A percentile compares a stretch with the other conserved stretches of the same genome.
phyloP scores from a whole-genome alignment of 92 coral and sea anemone species.

The Parazoanthus swiftii region DNA sequence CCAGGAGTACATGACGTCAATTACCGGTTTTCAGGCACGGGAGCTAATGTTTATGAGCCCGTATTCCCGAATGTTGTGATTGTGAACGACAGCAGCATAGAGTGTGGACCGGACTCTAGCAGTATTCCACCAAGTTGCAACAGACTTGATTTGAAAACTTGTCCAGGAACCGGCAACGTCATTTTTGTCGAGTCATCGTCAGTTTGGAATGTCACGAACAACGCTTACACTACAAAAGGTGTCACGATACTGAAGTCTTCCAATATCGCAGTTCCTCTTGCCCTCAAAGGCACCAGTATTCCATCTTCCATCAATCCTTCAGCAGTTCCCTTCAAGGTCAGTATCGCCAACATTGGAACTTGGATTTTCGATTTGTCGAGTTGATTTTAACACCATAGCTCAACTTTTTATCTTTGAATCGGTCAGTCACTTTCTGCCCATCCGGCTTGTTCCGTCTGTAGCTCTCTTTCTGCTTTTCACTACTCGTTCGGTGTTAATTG shows the following conservation, averaged over 20 bases:
- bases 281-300: constrained; percentile 57
- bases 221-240: constrained; percentile 54
- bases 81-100: constrained; percentile 39
- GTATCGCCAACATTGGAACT: neutral
- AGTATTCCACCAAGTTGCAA: constrained; percentile 64
- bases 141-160: constrained; percentile 39
- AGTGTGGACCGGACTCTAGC: constrained; percentile 19
- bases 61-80: constrained; percentile 52
- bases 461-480: neutral
- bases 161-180: constrained; percentile 39
- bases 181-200: constrained; percentile 58
- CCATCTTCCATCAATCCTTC: constrained; percentile 26
- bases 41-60: constrained; percentile 46
- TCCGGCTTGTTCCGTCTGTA: neutral
- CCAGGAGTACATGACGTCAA: constrained; percentile 59
- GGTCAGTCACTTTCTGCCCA: too few species aligned
- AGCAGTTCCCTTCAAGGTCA: constrained; percentile 34
- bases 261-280: constrained; percentile 48
- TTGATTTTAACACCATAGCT: neutral
- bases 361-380: neutral
- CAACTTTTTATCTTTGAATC: too few species aligned
- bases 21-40: constrained; percentile 64
- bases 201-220: constrained; percentile 46
- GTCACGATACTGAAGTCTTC: constrained; percentile 42
- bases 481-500: neutral